phyloP scores from a whole-genome alignment of 2,113 vertebrate species.

The Ondatra zibethicus region DNA sequence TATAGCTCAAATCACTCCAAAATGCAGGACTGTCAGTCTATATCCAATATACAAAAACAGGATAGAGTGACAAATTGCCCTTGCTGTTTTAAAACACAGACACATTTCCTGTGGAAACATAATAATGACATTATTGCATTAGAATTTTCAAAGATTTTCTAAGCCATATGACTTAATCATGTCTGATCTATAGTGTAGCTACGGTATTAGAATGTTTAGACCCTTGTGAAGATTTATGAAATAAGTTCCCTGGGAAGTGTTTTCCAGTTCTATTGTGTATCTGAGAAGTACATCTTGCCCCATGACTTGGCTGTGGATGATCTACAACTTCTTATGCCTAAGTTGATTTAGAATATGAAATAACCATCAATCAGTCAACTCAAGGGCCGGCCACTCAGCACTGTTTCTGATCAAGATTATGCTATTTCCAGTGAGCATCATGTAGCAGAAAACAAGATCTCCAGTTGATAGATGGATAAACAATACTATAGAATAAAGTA shows the following conservation, averaged over 20 bases:
- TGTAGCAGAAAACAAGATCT: background rate
- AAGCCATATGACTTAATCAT: background rate
- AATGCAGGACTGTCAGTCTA: background rate
- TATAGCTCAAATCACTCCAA: conserved; percentile 5
- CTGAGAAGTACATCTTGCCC: background rate
- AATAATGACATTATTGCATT: background rate
- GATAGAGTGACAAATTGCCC: background rate
- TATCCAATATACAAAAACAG: background rate
- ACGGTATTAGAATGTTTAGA: background rate
- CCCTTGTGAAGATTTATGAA: background rate
- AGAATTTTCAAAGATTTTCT: background rate
- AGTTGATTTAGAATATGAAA: conserved; percentile 18
- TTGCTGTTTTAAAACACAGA: conserved; percentile 43
- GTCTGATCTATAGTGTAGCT: background rate
- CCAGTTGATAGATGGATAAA: background rate
- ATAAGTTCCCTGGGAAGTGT: background rate
- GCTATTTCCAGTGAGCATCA: background rate
- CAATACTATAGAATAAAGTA: background rate
- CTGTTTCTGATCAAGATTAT: background rate
- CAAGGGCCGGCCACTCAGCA: background rate
- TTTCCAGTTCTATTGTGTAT: background rate
- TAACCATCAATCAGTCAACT: background rate
- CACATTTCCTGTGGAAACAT: background rate
- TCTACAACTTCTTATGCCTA: background rate
- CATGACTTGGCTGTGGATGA: background rate